Conservation (phyloP, 2,797 vertebrate genomes). For the Rhabdomys pumilio region DNA sequence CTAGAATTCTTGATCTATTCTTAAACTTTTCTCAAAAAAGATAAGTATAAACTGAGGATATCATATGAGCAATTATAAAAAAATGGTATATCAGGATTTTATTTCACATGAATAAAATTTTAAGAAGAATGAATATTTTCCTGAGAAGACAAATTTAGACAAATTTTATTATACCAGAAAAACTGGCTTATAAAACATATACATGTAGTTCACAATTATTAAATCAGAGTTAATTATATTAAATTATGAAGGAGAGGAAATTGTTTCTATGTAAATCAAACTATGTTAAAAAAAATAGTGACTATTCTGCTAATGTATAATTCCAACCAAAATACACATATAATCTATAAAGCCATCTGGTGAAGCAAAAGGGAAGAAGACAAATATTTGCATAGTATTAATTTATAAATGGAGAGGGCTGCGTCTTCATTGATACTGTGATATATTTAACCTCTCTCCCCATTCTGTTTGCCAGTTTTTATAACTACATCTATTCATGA, state of each 20-base stretch:
- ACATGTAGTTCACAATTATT: neutral
- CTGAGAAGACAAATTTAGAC: neutral
- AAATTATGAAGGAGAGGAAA: slow-evolving; percentile 1
- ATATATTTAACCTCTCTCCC: neutral
- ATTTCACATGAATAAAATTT: neutral
- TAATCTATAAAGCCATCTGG: neutral
- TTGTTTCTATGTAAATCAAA: neutral
- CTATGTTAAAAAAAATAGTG: neutral
- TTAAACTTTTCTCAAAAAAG: neutral
- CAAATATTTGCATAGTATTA: neutral
- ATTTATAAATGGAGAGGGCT: neutral
- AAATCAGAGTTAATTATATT: neutral
- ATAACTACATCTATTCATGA: neutral
- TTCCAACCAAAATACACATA: neutral
- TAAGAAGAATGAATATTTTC: neutral
- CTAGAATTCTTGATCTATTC: neutral
- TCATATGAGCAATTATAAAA: neutral
- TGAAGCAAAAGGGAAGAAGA: neutral
- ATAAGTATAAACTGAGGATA: neutral
- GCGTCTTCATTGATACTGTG: neutral
- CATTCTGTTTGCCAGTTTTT: neutral
- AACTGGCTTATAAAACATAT: neutral
- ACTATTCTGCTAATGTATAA: neutral
- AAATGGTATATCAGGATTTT: neutral
- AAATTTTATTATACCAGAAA: neutral